Base-by-base conservation (phyloP, 2,113 vertebrate species). In the Theropithecus gelada region DNA sequence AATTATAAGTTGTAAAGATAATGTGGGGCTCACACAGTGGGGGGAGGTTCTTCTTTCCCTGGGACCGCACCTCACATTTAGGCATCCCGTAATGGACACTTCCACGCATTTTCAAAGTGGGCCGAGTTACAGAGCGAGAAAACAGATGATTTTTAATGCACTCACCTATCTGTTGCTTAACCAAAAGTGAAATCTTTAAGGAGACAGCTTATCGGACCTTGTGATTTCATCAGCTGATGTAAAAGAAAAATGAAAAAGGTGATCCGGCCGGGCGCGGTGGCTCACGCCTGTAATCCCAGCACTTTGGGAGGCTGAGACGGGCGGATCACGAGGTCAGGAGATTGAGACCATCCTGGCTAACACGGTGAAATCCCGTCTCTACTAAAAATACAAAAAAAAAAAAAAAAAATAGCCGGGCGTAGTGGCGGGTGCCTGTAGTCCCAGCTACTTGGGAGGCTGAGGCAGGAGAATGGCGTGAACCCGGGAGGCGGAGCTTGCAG, bases 1-100 rank as follows among this genome's bases (percentile, higher is more conserved):
- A 98, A 97, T 98, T 97, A 97, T 23, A 79, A 55, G 94, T 95
- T 98, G 97, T 25, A 52, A 82, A 84, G 81, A 80, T 16, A 81
- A 91, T 6, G 0, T 0, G 1, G 38, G 87, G 48, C 89, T 96
- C n/a, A 1, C 32, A 18, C 45, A 0, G 0, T 73, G 30, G 1
- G 5, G 8, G 91, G 35, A 25, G 91, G 95, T 61, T 94, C 87
- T 88, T 73, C 10, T 70, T 92, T 80, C 89, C 32, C 59, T 55
- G 23, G 50, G 72, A 38, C 64, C 48, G 16, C 93, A 92, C 30
- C 78, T 94, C 13, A 5, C 30, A 88, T 90, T 98, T 64, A 85
- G 80, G 61, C 66, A 1, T 22, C 82, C 27, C 7, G 0, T 68
- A 90, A 61, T 0, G 1, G 72, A 6, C 80, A 70, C 78, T 96